Conservation (phyloP, 2,113 vertebrate species). For the Petromus typicus region DNA sequence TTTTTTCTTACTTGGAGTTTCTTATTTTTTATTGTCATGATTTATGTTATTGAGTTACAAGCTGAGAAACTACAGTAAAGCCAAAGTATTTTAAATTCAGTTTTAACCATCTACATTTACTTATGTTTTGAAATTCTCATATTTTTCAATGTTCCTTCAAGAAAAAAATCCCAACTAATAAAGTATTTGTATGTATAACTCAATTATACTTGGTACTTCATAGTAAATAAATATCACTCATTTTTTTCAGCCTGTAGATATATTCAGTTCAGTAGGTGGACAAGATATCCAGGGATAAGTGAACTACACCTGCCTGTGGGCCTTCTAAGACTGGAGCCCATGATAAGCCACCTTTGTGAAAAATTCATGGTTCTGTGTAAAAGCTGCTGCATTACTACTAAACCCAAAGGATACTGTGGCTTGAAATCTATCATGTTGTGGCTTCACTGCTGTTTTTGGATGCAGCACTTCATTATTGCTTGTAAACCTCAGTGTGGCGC, state of each 20-base stretch:
- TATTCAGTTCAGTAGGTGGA: conserved; percentile 17
- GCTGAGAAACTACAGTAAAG: neutral
- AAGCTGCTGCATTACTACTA: neutral
- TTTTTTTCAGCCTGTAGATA: neutral
- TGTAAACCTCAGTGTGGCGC: conserved; percentile 31
- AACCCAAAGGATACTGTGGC: conserved; percentile 46
- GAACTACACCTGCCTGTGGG: neutral
- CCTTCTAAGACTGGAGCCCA: neutral
- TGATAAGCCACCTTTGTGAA: conserved; percentile 45
- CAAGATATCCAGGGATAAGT: conserved; percentile 53
- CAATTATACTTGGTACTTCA: conserved; percentile 21
- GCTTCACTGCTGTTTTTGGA: conserved; percentile 38
- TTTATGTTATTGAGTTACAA: neutral
- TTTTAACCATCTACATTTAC: neutral
- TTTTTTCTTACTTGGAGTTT: neutral
- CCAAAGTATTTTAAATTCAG: conserved; percentile 1
- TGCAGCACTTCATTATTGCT: conserved; percentile 51
- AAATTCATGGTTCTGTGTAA: conserved; percentile 56
- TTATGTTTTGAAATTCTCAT: conserved; percentile 39
- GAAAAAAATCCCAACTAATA: neutral
- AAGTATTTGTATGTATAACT: neutral
- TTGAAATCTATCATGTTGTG: conserved; percentile 56
- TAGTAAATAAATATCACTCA: conserved; percentile 28
- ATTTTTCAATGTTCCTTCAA: conserved; percentile 27
- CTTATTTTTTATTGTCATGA: neutral